phyloP scores from a whole-genome alignment of 2,888 invertebrate genomes.

The Aporophyla lueneburgensis region DNA sequence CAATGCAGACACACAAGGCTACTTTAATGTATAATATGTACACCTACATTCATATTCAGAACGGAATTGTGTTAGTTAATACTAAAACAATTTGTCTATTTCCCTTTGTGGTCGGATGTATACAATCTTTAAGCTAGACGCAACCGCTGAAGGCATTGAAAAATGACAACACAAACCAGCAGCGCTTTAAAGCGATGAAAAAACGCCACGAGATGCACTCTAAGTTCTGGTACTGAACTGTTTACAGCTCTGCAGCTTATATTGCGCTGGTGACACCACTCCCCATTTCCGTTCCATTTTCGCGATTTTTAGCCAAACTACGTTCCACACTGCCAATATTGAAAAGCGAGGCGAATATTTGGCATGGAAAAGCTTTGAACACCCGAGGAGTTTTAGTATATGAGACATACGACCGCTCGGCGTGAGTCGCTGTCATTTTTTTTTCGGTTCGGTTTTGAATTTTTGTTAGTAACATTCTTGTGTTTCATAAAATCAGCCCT shows the following conservation, averaged over 20 bases:
- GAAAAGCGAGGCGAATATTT: conserved; percentile 77
- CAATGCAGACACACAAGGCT: no score
- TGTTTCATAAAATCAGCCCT: background rate
- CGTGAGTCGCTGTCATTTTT: conserved; percentile 32
- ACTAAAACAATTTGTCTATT: background rate
- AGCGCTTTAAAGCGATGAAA: conserved; percentile 73
- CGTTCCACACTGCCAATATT: conserved; percentile 78
- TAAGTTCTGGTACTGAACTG: conserved; percentile 73
- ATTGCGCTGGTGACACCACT: conserved; percentile 80
- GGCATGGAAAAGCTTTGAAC: conserved; percentile 75
- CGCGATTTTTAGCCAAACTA: conserved; percentile 81
- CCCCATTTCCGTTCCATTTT: conserved; percentile 82
- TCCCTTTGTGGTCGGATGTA: background rate
- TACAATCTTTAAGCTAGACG: conserved; percentile 35
- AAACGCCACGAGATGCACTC: conserved; percentile 74
- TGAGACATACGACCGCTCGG: conserved; percentile 41
- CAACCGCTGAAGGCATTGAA: conserved; percentile 52
- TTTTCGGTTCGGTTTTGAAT: conserved; percentile 4
- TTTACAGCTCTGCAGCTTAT: conserved; percentile 77
- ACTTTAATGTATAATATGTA: no score
- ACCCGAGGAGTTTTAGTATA: conserved; percentile 69
- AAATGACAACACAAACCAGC: conserved; percentile 68
- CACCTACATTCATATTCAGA: no score
- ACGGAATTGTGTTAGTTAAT: background rate
- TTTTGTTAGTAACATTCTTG: background rate